Evolutionary conservation across 2,888 invertebrate genomes (phyloP), one percentile per base, ranked within the genome.

Genomic region (Ischnura elegans): DNA sequence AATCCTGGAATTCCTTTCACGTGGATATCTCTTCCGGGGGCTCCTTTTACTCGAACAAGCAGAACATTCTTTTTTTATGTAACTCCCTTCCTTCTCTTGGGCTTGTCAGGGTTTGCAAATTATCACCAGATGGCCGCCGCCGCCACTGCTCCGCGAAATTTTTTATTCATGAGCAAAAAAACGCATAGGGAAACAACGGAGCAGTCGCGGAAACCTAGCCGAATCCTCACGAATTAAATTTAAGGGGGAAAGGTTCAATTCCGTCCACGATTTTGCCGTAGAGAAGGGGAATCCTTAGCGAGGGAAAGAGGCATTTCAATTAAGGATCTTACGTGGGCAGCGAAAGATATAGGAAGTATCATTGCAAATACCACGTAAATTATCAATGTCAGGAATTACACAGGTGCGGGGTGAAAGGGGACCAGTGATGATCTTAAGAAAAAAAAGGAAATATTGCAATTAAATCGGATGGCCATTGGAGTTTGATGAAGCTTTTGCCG

Each of bases 1-100:
- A 90, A 51, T 90, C 61, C 66, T 61, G n/a, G 6, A 61, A 61
- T 90, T 90, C 90, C 61, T 90, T 61, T 66, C 43, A 21, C 76
- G 10, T 36, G 2, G 29, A 10, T 36, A 8, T 10, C 76, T 76
- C 36, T 36, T 36, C 76, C 76, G 36, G 76, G 36, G 76, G 29
- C 76, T 29, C 76, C 10, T 29, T 36, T 36, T 36, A n/a, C 76
- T 76, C 76, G 36, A 13, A 36, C 36, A 76, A 2, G 13, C n/a
- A n/a, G 36, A 76, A 36, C 76, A 61, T 76, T 5, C 25, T 76
- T 76, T 76, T 76, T 76, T 76, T 76, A 76, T 36, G 76, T 0
- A 76, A 76, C 76, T 76, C 36, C 36, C 29, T 76, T 76, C 76
- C 29, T 10, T 36, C 36, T 76, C 16, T 36, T 76, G 29, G 36